Percentiles rank a stretch among this genome's conserved stretches.
Evolutionary conservation across 2,113 vertebrate genomes (phyloP).

Genomic region (Dissostichus mawsoni): DNA sequence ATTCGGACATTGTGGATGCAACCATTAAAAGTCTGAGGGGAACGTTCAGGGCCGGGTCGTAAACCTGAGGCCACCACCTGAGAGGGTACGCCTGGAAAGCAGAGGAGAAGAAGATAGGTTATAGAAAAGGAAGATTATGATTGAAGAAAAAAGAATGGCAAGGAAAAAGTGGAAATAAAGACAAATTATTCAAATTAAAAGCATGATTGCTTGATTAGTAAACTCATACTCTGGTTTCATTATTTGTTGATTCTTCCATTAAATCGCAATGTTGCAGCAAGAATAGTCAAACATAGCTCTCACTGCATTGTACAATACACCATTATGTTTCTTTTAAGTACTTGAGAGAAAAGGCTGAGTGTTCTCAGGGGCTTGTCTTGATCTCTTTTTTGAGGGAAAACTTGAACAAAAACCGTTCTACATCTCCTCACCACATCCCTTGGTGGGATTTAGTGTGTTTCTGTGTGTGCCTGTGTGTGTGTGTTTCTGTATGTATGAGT

Average conservation of each 20-base stretch:
- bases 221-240: not conserved
- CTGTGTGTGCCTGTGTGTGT: not conserved
- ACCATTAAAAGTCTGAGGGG: slow-evolving; percentile 91
- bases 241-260: not conserved
- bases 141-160: not conserved
- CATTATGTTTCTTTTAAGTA: slow-evolving; percentile 12
- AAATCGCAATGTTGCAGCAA: not conserved
- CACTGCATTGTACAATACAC: slow-evolving; percentile 20
- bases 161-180: not conserved
- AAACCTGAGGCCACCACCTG: slow-evolving; percentile 88
- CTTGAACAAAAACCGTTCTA: slow-evolving; percentile 46
- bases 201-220: not conserved
- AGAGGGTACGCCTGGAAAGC: slow-evolving; percentile 89
- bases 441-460: slow-evolving; percentile 8
- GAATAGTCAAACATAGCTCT: not conserved
- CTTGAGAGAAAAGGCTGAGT: slow-evolving; percentile 2
- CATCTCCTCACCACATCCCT: slow-evolving; percentile 40
- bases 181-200: not conserved
- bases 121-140: not conserved
- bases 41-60: slow-evolving; percentile 89
- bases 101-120: not conserved
- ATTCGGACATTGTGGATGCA: slow-evolving; percentile 95
- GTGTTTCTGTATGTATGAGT: not conserved
- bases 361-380: slow-evolving; percentile 15
- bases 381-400: slow-evolving; percentile 21